Evolutionary conservation across 1,140 invertebrate species (phyloP).

Genomic region (Drosophila melanica): DNA sequence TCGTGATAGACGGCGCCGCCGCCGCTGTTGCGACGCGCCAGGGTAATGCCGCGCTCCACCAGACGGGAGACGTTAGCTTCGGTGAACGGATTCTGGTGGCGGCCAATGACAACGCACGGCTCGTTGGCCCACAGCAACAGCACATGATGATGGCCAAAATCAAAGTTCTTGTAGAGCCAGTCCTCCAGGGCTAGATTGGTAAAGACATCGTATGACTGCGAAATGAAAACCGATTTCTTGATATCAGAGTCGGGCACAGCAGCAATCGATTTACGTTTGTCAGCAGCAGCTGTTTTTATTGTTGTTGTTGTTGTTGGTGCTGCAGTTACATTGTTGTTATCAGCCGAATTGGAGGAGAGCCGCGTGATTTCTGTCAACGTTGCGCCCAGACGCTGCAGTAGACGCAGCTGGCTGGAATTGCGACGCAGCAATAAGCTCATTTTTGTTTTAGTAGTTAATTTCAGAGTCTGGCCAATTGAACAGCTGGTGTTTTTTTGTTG

Average conservation of each 20-base stretch:
- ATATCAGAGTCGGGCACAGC: constrained; percentile 82
- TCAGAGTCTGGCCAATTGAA: constrained; percentile 8
- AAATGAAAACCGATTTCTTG: constrained; percentile 95
- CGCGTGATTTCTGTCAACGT: constrained; percentile 51
- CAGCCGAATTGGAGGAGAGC: constrained; percentile 38
- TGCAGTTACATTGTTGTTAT: constrained; percentile 21
- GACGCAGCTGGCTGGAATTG: constrained; percentile 68
- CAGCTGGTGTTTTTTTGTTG: constrained; percentile 6
- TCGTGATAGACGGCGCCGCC: constrained; percentile 99
- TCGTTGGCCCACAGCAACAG: constrained; percentile 96
- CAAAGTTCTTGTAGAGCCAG: constrained; percentile 94
- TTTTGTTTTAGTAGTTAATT: constrained; percentile 30
- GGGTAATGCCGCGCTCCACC: constrained; percentile 86
- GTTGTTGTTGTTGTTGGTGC: constrained; percentile 22
- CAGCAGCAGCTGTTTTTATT: constrained; percentile 10
- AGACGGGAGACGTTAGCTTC: constrained; percentile 92
- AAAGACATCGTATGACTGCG: constrained; percentile 94
- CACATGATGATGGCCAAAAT: constrained; percentile 92
- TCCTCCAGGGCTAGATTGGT: constrained; percentile 97
- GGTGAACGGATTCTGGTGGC: constrained; percentile 98
- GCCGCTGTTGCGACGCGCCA: constrained; percentile 96
- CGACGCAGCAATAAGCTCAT: constrained; percentile 68
- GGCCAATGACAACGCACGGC: constrained; percentile 97
- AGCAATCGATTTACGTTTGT: constrained; percentile 23
- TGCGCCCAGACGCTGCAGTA: constrained; percentile 55